Evolutionary conservation across 2,888 invertebrate species (phyloP), one percentile per base, ranked within the genome.

Genomic region (Andrena camellia): DNA sequence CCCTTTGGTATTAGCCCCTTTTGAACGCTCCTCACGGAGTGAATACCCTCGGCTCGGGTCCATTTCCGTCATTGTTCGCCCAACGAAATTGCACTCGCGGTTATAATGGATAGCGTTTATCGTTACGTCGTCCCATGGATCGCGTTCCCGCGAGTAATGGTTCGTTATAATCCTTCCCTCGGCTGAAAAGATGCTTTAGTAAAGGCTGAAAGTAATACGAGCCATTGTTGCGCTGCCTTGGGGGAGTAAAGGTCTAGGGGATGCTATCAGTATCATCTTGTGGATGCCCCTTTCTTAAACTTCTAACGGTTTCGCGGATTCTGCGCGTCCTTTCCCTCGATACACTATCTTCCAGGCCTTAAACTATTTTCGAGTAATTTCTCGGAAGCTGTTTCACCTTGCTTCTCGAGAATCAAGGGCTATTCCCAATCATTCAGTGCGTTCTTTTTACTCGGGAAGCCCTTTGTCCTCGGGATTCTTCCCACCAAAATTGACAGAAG

Each of bases 101-200:
- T 79, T 79, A 77, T 79, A 79, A 79, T 79, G 77, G 81, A 81
- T 81, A 78, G 78, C 81, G 78, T 81, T 81, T 78, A 81, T 81
- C 78, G 81, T 81, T 62, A 63, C 81, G 68, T 74, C 48, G 78
- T 57, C 63, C 50, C 52, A 64, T 42, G 68, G 77, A 64, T 78
- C 78, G 78, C 63, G 78, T 78, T 81, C 57, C 57, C 78, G 20
- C 26, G 72, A 78, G 78, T 72, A 81, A 81, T 81, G 81, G 78
- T 72, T 79, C 79, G 79, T 77, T 81, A 72, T 78, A 81, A 81
- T 78, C 78, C 78, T 63, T 63, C 72, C 72, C 29, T 54, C 52
- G 66, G 57, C 72, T 72, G 81, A 72, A 78, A 81, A 78, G 81
- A 81, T 72, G 78, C 81, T 78, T 81, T 59, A 72, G 62, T 50